A percentile compares a stretch with the other conserved stretches of the same genome.
phyloP scores from a whole-genome alignment of 1,140 invertebrate species.

The Apis laboriosa region DNA sequence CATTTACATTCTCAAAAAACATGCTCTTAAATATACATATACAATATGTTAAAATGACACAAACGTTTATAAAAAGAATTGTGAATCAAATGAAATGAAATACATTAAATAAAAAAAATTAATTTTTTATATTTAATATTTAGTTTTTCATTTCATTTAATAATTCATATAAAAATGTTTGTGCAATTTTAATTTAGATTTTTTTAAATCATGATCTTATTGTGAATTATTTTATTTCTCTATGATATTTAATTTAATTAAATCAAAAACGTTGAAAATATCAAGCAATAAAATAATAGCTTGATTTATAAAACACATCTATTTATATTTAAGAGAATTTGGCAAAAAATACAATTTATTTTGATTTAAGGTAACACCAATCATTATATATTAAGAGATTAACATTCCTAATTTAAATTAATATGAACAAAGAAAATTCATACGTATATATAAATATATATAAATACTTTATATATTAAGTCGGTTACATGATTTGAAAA shows the following conservation, averaged over 20 bases:
- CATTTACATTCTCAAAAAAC: constrained; percentile 2
- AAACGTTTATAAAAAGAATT: not conserved
- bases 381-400: not conserved
- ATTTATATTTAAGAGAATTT: not conserved
- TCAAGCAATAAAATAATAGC: not conserved
- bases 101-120: not conserved
- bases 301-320: not conserved
- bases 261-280: not conserved
- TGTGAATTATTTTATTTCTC: not conserved
- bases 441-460: not conserved
- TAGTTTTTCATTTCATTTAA: not conserved
- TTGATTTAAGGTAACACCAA: constrained; percentile 10
- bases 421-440: not conserved
- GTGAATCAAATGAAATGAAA: not conserved
- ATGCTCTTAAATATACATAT: not conserved
- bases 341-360: not conserved
- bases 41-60: not conserved
- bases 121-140: not conserved
- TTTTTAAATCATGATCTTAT: not conserved
- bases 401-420: constrained; percentile 31
- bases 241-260: constrained; percentile 11
- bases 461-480: constrained; percentile 14
- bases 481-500: not conserved
- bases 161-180: not conserved
- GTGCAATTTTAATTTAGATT: not conserved